phyloP scores from a whole-genome alignment of 1,140 invertebrate species.

The Pachypsylla venusta region DNA sequence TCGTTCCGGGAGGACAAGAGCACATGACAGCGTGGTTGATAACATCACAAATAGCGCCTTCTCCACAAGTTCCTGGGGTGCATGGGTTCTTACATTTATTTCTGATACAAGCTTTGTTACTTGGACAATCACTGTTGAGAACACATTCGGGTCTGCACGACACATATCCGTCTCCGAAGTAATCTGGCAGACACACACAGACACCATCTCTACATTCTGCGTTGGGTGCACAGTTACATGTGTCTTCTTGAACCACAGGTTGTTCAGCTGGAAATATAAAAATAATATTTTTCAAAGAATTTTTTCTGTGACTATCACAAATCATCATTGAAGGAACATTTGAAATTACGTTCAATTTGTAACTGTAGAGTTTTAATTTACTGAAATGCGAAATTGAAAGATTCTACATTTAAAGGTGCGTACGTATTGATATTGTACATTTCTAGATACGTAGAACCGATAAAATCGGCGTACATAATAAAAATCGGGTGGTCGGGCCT shows the following conservation, averaged over 20 bases:
- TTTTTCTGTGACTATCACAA: not conserved
- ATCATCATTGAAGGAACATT: too few relatives aligned
- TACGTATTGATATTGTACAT: too few relatives aligned
- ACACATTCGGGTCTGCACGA: constrained; percentile 61
- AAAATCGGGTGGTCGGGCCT: too few relatives aligned
- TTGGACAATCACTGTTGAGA: constrained; percentile 49
- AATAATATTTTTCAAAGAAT: not conserved
- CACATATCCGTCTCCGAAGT: constrained; percentile 53
- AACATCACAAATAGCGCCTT: constrained; percentile 55
- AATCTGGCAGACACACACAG: constrained; percentile 52
- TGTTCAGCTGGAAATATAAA: constrained; percentile 15
- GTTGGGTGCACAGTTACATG: constrained; percentile 58
- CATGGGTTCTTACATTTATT: constrained; percentile 57
- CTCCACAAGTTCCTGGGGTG: constrained; percentile 47
- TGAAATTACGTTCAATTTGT: too few relatives aligned
- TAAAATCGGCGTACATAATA: too few relatives aligned
- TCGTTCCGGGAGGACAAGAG: constrained; percentile 48
- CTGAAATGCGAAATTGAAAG: too few relatives aligned
- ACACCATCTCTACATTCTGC: constrained; percentile 54
- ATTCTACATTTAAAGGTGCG: too few relatives aligned
- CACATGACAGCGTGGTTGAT: constrained; percentile 54
- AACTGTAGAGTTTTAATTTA: too few relatives aligned
- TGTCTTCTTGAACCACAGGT: constrained; percentile 32
- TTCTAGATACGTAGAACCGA: too few relatives aligned
- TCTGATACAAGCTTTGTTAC: constrained; percentile 50